These are phyloP conservation scores for Nettapus auritus DNA, from an alignment of 2,113 vertebrate species.

Conservation along the genomic window DNA sequence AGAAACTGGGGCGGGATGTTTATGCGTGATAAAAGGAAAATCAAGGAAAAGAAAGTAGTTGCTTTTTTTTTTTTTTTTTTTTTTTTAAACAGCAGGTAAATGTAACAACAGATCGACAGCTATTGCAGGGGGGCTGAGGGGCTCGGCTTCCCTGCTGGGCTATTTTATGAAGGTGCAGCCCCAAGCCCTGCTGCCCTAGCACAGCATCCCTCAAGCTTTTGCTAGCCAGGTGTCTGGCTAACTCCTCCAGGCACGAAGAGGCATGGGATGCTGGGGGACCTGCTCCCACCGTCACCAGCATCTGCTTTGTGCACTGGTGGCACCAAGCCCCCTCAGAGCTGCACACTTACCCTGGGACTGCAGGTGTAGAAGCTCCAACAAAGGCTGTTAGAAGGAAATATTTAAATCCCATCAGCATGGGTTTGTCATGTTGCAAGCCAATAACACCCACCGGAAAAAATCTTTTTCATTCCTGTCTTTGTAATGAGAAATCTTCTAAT, in stretches of 20 bases:
- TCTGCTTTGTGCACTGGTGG: neutral
- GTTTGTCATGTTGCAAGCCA: neutral
- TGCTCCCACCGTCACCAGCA: neutral
- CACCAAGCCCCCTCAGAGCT: neutral
- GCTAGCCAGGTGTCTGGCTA: rapidly evolving
- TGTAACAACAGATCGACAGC: conserved; percentile 7
- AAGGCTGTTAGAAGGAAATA: neutral
- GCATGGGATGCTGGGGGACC: neutral
- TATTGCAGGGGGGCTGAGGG: neutral
- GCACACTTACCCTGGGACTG: neutral
- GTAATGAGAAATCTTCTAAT: neutral
- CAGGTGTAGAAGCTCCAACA: neutral
- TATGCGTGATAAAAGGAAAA: conserved; percentile 37
- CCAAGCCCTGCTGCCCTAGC: neutral
- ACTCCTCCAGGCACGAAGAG: neutral
- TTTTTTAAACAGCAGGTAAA: conserved; percentile 46
- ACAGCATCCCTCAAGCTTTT: neutral
- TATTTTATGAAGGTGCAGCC: neutral
- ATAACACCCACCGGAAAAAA: neutral
- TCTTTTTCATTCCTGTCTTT: neutral
- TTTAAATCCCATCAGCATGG: neutral
- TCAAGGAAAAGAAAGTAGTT: neutral
- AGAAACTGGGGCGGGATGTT: conserved; percentile 57
- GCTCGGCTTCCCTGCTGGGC: neutral
- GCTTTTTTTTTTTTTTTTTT: conserved; percentile 61